These are phyloP conservation scores for Phoenicopterus ruber DNA, from an alignment of 2,113 vertebrate species.

Conservation along the genomic window DNA sequence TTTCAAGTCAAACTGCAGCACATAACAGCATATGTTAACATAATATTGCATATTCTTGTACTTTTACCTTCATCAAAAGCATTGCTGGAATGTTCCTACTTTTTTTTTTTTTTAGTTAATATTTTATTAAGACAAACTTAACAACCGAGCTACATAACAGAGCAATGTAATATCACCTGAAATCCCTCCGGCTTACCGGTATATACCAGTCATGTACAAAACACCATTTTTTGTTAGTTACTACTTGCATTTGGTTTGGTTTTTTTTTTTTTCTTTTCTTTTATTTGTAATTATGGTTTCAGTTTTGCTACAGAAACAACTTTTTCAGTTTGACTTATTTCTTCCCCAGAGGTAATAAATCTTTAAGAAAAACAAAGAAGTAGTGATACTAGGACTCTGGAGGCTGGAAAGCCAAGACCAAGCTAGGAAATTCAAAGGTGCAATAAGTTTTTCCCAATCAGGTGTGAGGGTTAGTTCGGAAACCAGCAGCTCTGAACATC, in stretches of 20 bases:
- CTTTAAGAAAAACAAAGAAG: not conserved
- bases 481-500: not conserved
- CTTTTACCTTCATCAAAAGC: not conserved
- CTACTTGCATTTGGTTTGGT: not conserved
- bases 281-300: not conserved
- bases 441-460: not conserved
- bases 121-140: not conserved
- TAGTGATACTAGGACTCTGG: not conserved
- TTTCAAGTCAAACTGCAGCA: not conserved
- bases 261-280: not conserved
- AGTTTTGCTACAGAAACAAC: not conserved
- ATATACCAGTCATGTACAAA: not conserved
- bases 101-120: not conserved
- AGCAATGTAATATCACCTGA: not conserved
- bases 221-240: not conserved
- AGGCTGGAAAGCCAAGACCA: not conserved
- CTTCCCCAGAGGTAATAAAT: not conserved
- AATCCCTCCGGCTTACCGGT: not conserved
- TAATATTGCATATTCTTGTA: not conserved
- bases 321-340: not conserved
- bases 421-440: not conserved
- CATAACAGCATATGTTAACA: not conserved
- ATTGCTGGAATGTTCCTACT: not conserved
- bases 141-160: not conserved
- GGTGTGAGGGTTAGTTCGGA: not conserved